phyloP scores from a whole-genome alignment of 2,888 invertebrate species.

The Habrosyne pyritoides region DNA sequence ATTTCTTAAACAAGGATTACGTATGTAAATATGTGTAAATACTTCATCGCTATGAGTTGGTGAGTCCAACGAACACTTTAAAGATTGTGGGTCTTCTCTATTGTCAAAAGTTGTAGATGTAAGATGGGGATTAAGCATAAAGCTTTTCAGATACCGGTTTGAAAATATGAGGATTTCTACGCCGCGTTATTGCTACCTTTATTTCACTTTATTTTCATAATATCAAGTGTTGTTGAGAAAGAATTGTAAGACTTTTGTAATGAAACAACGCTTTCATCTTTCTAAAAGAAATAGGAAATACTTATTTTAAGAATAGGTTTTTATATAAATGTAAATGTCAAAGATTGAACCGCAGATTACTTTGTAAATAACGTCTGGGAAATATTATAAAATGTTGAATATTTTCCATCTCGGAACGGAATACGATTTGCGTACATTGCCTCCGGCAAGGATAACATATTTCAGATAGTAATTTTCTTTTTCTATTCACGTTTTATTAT shows the following conservation, averaged over 20 bases:
- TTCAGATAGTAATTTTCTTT: conserved; percentile 16
- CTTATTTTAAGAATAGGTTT: not conserved
- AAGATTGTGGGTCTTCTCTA: not conserved
- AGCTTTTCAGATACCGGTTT: too few species aligned
- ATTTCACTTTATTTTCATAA: too few species aligned
- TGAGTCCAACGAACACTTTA: too few species aligned
- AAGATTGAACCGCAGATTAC: conserved; percentile 7
- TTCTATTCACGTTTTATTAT: conserved; percentile 9
- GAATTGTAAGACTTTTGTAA: too few species aligned
- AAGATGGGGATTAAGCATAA: too few species aligned
- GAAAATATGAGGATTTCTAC: too few species aligned
- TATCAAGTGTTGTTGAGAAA: too few species aligned
- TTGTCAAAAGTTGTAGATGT: not conserved
- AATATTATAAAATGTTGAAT: conserved; percentile 19
- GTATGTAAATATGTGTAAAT: too few species aligned
- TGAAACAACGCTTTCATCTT: too few species aligned
- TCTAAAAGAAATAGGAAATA: not conserved
- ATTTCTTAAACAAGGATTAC: too few species aligned
- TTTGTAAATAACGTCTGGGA: conserved; percentile 6
- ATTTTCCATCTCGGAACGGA: conserved; percentile 42
- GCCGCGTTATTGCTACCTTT: too few species aligned
- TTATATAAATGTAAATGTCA: not conserved
- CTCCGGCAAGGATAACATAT: conserved; percentile 33
- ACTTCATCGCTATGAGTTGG: too few species aligned
- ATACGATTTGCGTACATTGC: conserved; percentile 41